Base-by-base conservation (phyloP, 2,888 invertebrate species). In the Drosophila leonis region DNA sequence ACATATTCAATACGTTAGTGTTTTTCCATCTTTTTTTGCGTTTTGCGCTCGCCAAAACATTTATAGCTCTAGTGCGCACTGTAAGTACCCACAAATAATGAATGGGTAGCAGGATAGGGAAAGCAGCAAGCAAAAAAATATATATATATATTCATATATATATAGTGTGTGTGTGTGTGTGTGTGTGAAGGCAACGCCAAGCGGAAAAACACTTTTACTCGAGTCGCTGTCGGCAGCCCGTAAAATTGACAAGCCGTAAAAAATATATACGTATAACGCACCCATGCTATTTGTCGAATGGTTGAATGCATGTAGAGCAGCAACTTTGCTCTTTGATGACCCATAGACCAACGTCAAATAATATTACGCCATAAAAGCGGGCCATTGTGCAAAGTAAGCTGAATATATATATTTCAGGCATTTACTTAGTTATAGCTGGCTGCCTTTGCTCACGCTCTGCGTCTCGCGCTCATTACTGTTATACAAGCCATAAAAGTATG, bases 221-320 rank as follows among this genome's bases (percentile, higher is more conserved):
- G 41, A 59, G 56, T 64, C 64, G 44, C 63, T 64, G 66, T 76
- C 57, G 76, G 51, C 61, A 64, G 80, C 61, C 75, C 69, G 61
- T 81, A 77, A 84, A 88, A 88, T 84, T 88, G 88, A 90, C 88
- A 84, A 89, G 82, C 71, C 72, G 66, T 84, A 82, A 87, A 82
- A 79, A 63, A 70, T 56, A 44, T 56, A 44, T 48, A 44, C 33
- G 39, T 49, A 62, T 35, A 31, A 20, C 37, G 29, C 35, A 31
- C 15, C 15, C n/a, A 24, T 31, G 65, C 54, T 65, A 39, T 80
- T 78, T 77, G 51, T 48, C 51, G 60, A 44, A 64, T 62, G 63
- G 44, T 8, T 29, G 44, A 37, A 27, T 51, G 31, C 20, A 54
- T 61, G 35, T 41, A 44, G 24, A 39, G 57, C 55, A 51, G 24